Evolutionary conservation across 2,888 invertebrate species (phyloP).

Genomic region (Thelaira solivaga): DNA sequence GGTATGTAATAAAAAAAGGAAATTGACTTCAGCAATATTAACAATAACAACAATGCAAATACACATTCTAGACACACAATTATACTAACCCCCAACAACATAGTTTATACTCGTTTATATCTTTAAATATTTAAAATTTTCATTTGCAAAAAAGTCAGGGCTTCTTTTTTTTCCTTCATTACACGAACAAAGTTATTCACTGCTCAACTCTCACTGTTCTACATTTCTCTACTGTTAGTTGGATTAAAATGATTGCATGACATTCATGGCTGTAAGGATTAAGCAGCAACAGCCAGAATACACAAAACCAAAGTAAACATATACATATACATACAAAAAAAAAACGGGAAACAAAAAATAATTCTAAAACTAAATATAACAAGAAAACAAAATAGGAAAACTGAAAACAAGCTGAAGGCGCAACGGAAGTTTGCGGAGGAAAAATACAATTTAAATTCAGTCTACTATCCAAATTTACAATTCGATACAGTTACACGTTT

Average conservation of each 20-base stretch:
- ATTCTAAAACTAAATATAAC: conserved; percentile 38
- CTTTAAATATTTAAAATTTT: conserved; percentile 44
- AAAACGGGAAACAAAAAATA: conserved; percentile 16
- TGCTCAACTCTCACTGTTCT: background rate
- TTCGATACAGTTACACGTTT: background rate
- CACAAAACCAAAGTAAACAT: conserved; percentile 46
- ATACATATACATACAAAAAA: conserved; percentile 9
- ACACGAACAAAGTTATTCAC: background rate
- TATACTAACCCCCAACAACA: background rate
- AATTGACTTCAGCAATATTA: too few species aligned
- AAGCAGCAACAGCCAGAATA: conserved; percentile 49
- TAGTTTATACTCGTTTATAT: background rate
- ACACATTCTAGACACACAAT: background rate
- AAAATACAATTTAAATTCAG: conserved; percentile 48
- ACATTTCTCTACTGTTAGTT: conserved; percentile 34
- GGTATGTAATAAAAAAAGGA: too few species aligned
- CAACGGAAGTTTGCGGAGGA: conserved; percentile 37
- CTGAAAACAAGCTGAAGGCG: conserved; percentile 21
- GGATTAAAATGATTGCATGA: conserved; percentile 60
- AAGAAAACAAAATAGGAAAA: background rate
- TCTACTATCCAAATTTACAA: conserved; percentile 35
- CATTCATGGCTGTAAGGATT: conserved; percentile 58
- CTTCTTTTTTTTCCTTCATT: background rate
- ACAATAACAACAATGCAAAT: background rate
- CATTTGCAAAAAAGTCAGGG: conserved; percentile 17